phyloP scores from a whole-genome alignment of 1,140 invertebrate species.

The Pygmarrhopalites habei region DNA sequence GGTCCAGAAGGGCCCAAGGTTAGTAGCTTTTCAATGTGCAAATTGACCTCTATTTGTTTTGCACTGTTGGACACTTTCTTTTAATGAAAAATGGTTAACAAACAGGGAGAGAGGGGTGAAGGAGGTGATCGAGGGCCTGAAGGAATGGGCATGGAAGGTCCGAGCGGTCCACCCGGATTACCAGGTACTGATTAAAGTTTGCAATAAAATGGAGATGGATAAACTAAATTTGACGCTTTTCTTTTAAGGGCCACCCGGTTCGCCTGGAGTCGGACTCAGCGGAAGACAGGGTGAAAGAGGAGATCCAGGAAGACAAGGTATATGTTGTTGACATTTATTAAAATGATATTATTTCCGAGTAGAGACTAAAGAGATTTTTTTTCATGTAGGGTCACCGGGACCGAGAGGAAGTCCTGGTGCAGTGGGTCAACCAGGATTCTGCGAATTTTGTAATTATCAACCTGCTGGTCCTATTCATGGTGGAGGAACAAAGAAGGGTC shows the following conservation, averaged over 20 bases:
- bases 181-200: no score
- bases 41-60: no score
- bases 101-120: constrained; percentile 60
- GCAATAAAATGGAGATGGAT: no score
- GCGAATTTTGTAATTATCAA: constrained; percentile 53
- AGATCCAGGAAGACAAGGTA: constrained; percentile 15
- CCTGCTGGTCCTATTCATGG: constrained; percentile 39
- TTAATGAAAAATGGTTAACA: neutral
- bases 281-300: constrained; percentile 21
- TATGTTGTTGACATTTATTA: neutral
- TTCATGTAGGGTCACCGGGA: constrained; percentile 46
- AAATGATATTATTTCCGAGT: neutral
- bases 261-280: constrained; percentile 16
- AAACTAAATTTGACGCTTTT: no score
- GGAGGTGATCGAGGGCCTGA: constrained; percentile 63
- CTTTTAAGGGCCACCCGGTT: constrained; percentile 21
- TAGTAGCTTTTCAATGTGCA: no score
- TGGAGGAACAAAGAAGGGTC: constrained; percentile 48
- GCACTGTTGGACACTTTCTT: neutral
- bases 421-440: constrained; percentile 53
- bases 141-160: constrained; percentile 61
- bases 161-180: constrained; percentile 57
- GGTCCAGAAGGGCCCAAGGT: constrained; percentile 20
- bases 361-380: constrained; percentile 1
- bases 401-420: constrained; percentile 44